Conservation (phyloP, 2,113 vertebrate species). For the Lontra canadensis region DNA sequence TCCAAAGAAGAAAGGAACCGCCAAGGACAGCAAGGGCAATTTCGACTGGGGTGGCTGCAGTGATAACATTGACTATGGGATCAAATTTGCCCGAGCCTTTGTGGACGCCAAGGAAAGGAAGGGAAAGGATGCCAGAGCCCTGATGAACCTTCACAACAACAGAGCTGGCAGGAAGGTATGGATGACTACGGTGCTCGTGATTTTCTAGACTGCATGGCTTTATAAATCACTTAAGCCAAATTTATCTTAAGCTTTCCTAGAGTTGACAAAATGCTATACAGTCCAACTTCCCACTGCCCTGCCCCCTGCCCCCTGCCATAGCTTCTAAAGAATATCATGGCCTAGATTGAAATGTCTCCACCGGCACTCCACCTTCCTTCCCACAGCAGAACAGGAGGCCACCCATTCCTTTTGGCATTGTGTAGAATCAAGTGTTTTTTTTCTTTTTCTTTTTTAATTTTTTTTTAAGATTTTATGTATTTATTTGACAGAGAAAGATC, state of each 20-base stretch:
- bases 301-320: background rate
- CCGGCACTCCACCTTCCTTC: slow-evolving; percentile 17
- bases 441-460: too few relatives aligned
- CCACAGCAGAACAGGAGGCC: background rate
- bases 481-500: too few relatives aligned
- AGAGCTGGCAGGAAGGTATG: slow-evolving; percentile 94
- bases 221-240: background rate
- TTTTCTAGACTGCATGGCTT: background rate
- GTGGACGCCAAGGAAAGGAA: slow-evolving; percentile 94
- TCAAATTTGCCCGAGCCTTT: slow-evolving; percentile 93
- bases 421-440: background rate
- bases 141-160: slow-evolving; percentile 99
- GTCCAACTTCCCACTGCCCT: background rate
- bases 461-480: too few relatives aligned
- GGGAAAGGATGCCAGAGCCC: slow-evolving; percentile 92
- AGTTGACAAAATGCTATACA: background rate
- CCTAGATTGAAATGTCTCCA: background rate
- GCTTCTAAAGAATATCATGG: background rate
- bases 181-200: background rate
- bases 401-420: background rate
- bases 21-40: slow-evolving; percentile 90
- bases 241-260: background rate
- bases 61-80: slow-evolving; percentile 94
- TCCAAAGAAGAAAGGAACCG: slow-evolving; percentile 92
- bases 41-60: slow-evolving; percentile 99